phyloP scores from a whole-genome alignment of 2,113 vertebrate genomes.

The Struthidea cinerea region DNA sequence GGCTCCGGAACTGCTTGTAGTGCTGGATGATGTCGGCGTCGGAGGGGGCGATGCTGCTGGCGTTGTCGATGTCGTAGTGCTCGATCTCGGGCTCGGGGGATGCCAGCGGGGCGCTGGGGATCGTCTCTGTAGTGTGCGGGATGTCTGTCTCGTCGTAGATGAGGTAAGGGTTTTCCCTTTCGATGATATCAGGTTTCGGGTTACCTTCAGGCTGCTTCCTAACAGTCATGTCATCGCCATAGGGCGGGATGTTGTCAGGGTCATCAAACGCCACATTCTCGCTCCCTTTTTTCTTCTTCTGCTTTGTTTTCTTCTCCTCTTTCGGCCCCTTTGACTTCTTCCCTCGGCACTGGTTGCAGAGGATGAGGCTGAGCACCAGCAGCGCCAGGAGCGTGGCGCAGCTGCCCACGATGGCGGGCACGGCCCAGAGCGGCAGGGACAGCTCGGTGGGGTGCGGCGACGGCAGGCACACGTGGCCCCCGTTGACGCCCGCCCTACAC shows the following conservation, averaged over 20 bases:
- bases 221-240: conserved; percentile 92
- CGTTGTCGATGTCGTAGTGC: conserved; percentile 97
- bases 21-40: conserved; percentile 97
- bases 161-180: conserved; percentile 94
- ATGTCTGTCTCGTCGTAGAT: conserved; percentile 95
- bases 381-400: conserved; percentile 88
- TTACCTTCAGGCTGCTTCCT: conserved; percentile 96
- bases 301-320: conserved; percentile 88
- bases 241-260: conserved; percentile 91
- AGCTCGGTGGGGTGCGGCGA: conserved; percentile 66
- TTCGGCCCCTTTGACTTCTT: conserved; percentile 80
- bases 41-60: conserved; percentile 96
- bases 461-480: conserved; percentile 78
- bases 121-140: conserved; percentile 77
- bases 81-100: conserved; percentile 88
- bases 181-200: conserved; percentile 95
- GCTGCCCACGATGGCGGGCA: conserved; percentile 93
- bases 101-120: conserved; percentile 87
- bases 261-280: conserved; percentile 96
- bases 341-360: conserved; percentile 90
- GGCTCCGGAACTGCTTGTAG: conserved; percentile 96
- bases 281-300: conserved; percentile 97
- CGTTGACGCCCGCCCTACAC: conserved; percentile 74
- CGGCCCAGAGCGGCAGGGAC: conserved; percentile 91
- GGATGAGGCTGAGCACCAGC: conserved; percentile 89